Percentiles rank a stretch among this genome's conserved stretches.
Evolutionary conservation across 1,140 invertebrate genomes (phyloP).

Genomic region (Cydia splendana): DNA sequence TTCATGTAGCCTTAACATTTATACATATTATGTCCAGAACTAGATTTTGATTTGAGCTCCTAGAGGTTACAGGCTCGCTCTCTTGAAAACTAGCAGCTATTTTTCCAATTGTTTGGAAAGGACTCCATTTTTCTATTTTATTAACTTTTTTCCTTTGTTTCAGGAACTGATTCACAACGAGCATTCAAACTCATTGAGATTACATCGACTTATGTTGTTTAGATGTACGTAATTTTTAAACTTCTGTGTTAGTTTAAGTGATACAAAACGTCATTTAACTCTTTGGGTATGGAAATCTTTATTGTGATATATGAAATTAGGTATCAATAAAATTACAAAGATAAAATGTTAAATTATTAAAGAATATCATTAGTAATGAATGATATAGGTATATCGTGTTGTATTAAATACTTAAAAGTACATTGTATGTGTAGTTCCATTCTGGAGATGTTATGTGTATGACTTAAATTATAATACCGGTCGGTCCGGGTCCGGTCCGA

Average conservation of each 20-base stretch:
- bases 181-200: neutral
- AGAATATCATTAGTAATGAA: neutral
- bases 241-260: neutral
- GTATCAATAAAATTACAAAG: neutral
- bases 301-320: too few relatives aligned
- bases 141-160: neutral
- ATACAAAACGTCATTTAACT: too few relatives aligned
- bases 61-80: too few relatives aligned
- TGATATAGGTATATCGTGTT: neutral
- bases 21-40: too few relatives aligned
- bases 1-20: too few relatives aligned
- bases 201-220: constrained; percentile 8
- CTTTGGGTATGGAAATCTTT: too few relatives aligned
- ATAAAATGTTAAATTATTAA: neutral
- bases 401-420: neutral
- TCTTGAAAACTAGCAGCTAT: too few relatives aligned
- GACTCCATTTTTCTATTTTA: neutral
- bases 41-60: too few relatives aligned
- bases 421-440: neutral
- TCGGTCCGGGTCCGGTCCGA: neutral
- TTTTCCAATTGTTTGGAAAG: neutral
- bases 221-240: neutral
- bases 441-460: neutral
- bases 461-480: too few relatives aligned
- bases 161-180: neutral